A percentile compares a stretch with the other conserved stretches of the same genome.
These are phyloP conservation scores for Pongo abelii DNA, from an alignment of 2,113 vertebrate species.

Conservation along the genomic window DNA sequence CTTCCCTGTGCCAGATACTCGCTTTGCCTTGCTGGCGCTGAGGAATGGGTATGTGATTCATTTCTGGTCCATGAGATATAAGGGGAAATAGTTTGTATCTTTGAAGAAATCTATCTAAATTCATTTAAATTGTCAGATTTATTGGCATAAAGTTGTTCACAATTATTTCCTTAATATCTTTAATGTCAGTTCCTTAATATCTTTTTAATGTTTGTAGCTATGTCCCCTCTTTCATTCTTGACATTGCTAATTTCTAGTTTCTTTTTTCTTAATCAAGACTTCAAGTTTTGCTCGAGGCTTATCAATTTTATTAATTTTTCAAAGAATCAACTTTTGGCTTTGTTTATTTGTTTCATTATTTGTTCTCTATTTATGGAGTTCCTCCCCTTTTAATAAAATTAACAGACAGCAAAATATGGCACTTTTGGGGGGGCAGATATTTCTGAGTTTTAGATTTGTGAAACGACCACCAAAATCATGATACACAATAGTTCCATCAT, in stretches of 20 bases:
- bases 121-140: background rate
- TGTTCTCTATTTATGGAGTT: constrained; percentile 1
- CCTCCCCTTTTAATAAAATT: background rate
- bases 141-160: constrained; percentile 1
- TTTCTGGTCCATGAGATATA: background rate
- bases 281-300: background rate
- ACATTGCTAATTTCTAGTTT: background rate
- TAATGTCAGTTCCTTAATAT: background rate
- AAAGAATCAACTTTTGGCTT: background rate
- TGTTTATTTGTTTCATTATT: background rate
- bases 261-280: background rate
- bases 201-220: background rate
- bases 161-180: constrained; percentile 4
- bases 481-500: constrained; percentile 9
- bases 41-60: background rate
- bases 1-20: background rate
- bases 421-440: background rate
- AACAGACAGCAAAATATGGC: background rate
- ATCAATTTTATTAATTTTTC: background rate
- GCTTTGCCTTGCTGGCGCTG: background rate
- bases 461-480: constrained; percentile 28
- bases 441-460: constrained; percentile 32
- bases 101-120: background rate
- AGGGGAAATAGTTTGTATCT: background rate
- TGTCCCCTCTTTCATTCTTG: background rate